Evolutionary conservation across 2,113 vertebrate genomes (phyloP).

Genomic region (Bubo bubo): DNA sequence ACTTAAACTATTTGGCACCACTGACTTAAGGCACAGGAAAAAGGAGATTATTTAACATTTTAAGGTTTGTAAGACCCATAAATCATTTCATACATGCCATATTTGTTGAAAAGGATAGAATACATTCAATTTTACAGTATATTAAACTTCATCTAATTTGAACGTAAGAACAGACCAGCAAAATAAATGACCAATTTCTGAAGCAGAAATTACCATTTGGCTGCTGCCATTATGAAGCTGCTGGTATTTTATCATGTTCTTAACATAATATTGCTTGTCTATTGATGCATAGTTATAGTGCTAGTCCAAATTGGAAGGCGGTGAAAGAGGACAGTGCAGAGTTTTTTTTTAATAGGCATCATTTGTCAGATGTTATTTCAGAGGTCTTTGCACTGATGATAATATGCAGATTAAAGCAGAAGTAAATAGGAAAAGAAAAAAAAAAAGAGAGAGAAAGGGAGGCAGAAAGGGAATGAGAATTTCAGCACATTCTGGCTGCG

Average conservation of each 20-base stretch:
- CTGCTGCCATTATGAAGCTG: conserved; percentile 80
- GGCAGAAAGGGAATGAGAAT: background rate
- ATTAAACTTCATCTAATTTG: conserved; percentile 87
- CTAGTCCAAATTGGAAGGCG: conserved; percentile 81
- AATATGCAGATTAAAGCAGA: conserved; percentile 82
- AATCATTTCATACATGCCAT: conserved; percentile 80
- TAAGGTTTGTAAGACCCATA: conserved; percentile 77
- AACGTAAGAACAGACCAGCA: conserved; percentile 82
- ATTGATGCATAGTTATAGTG: conserved; percentile 82
- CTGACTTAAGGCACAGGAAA: conserved; percentile 72
- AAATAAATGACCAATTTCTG: conserved; percentile 89
- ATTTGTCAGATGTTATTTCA: conserved; percentile 81
- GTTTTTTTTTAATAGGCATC: conserved; percentile 77
- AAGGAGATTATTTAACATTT: conserved; percentile 83
- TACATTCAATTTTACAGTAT: conserved; percentile 85
- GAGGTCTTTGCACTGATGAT: conserved; percentile 79
- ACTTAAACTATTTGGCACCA: conserved; percentile 72
- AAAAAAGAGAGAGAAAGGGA: background rate
- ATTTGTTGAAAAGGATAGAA: conserved; percentile 82
- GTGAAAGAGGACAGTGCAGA: conserved; percentile 73
- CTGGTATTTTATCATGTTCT: conserved; percentile 84
- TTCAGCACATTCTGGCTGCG: background rate
- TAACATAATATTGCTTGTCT: conserved; percentile 87
- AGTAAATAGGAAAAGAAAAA: conserved; percentile 49
- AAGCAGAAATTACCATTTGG: conserved; percentile 86